Evolutionary conservation across 2,797 vertebrate genomes (phyloP).

Genomic region (Phrynocephalus vlangalii): DNA sequence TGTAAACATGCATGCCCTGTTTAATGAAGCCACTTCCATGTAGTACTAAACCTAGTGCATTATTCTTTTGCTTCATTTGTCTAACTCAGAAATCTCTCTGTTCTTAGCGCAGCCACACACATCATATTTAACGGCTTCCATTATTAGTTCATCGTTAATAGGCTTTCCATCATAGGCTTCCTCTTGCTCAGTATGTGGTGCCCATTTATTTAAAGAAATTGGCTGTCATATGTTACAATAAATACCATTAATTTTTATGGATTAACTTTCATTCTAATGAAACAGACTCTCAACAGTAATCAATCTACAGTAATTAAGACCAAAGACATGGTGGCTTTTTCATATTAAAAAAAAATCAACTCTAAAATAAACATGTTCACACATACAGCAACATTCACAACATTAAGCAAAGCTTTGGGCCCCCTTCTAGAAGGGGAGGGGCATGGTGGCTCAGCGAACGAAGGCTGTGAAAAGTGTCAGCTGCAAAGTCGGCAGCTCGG

Average conservation of each 20-base stretch:
- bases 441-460: too few relatives aligned
- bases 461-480: too few relatives aligned
- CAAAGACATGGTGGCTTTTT: conserved; percentile 42
- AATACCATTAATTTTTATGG: conserved; percentile 53
- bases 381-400: not conserved
- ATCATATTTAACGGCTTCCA: conserved; percentile 32
- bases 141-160: conserved; percentile 46
- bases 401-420: not conserved
- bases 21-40: not conserved
- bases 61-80: conserved; percentile 38
- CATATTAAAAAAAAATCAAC: not conserved
- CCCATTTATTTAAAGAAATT: conserved; percentile 38
- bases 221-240: conserved; percentile 39
- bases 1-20: not conserved
- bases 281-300: conserved; percentile 41
- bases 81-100: not conserved
- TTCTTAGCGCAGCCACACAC: conserved; percentile 34
- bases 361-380: not conserved
- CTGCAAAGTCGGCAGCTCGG: too few relatives aligned
- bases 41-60: conserved; percentile 22
- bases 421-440: not conserved
- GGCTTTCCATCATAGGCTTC: conserved; percentile 25
- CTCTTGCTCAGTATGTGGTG: conserved; percentile 26
- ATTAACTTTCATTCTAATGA: conserved; percentile 58
- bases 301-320: conserved; percentile 49